These are phyloP conservation scores for Callocephalon fimbriatum DNA, from an alignment of 2,113 vertebrate genomes.

Conservation along the genomic window DNA sequence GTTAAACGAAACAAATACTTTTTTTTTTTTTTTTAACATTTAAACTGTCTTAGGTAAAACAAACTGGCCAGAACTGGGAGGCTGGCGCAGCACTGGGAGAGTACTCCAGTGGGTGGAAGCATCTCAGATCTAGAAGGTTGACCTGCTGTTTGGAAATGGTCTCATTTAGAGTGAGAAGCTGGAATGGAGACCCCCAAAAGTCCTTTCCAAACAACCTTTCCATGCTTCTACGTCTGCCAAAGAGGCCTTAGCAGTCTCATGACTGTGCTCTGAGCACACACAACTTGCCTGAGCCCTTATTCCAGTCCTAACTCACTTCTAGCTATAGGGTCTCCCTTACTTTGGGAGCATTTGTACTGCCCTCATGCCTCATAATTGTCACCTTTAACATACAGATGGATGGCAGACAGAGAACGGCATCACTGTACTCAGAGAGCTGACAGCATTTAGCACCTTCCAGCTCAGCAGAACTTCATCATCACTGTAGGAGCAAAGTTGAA, in stretches of 20 bases:
- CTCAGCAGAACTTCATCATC: neutral
- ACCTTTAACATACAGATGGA: neutral
- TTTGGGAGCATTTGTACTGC: neutral
- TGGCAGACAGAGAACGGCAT: neutral
- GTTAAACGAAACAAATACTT: no score
- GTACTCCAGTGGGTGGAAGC: neutral
- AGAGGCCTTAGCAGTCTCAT: rapidly evolving
- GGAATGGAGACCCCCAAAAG: neutral
- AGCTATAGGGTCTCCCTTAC: neutral
- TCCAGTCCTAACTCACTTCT: neutral
- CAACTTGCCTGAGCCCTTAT: neutral
- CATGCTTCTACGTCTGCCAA: neutral
- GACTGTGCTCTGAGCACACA: neutral
- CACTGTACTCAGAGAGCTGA: neutral
- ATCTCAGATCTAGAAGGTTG: neutral
- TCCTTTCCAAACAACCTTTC: neutral
- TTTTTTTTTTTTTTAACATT: no score
- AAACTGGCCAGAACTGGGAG: no score
- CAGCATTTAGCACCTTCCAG: neutral
- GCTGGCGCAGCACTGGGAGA: neutral
- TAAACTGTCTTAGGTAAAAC: no score
- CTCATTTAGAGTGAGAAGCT: neutral
- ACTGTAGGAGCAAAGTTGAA: neutral
- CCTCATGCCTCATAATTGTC: neutral
- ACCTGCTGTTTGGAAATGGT: neutral